Base-by-base conservation (phyloP, 2,888 invertebrate genomes). In the Gymnosoma rotundatum region DNA sequence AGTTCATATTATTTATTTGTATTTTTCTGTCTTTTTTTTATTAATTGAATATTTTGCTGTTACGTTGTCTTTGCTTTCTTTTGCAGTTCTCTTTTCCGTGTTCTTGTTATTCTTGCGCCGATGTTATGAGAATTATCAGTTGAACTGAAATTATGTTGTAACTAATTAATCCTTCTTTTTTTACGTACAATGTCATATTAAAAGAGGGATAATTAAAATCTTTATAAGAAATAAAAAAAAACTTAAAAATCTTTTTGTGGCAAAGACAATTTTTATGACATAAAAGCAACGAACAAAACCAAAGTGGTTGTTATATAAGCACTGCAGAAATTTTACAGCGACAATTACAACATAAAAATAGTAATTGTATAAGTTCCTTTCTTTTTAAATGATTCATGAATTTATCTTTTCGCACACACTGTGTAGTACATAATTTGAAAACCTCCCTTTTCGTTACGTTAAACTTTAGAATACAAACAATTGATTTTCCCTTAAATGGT, bases 261-360 rank as follows among this genome's bases (percentile, higher is more conserved):
- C 21, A 36, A 25, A 69, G 25, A 63, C 63, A 50, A 32, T 66
- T 45, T 56, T 20, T 36, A 52, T 21, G 25, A 60, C 14, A 58
- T 21, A 64, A 52, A 61, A 69, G 18, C 50, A 56, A 42, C 54
- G 16, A 54, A 58, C 18, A 48, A 69, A 69, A 74, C 52, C 36
- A 61, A 66, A 80, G 21, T 67, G 36, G 25, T 69, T 69, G 69
- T 81, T 75, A 75, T 75, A 70, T 64, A 75, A 81, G 61, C 9
- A 25, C 38, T 42, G n/a, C 10, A 0, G 21, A 48, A 60, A 69
- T 42, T 10, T 18, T 69, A 16, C 25, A 52, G 69, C 58, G 48
- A 25, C 58, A 54, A 38, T 54, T 63, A 25, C 64, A 32, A 54
- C 56, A 63, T 36, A 3, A 58, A 16, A 3, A 58, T 36, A 16